Conservation (phyloP, 2,113 vertebrate species). For the Salvelinus alpinus region DNA sequence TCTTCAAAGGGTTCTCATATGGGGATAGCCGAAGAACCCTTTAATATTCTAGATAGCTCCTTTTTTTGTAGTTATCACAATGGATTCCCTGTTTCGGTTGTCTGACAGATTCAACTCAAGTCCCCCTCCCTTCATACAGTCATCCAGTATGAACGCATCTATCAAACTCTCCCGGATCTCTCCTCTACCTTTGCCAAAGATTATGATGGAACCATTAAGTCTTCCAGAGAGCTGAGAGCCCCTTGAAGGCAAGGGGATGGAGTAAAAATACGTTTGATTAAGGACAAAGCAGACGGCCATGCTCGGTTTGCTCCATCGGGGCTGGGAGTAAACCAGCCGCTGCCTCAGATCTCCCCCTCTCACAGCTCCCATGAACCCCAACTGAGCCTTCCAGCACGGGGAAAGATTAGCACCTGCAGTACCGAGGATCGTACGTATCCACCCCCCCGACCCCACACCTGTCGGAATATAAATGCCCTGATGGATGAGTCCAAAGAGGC, state of each 20-base stretch:
- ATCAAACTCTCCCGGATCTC: not conserved
- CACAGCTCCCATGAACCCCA: not conserved
- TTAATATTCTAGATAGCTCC: no score
- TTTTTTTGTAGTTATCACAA: no score
- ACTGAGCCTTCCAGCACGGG: not conserved
- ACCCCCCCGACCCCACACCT: not conserved
- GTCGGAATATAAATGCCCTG: conserved; percentile 9
- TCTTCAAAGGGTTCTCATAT: no score
- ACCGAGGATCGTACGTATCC: not conserved
- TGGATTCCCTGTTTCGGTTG: no score
- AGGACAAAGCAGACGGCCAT: conserved; percentile 6
- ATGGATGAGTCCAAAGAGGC: conserved; percentile 2
- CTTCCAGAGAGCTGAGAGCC: conserved; percentile 8
- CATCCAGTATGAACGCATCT: not conserved
- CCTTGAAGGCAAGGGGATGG: conserved; percentile 2
- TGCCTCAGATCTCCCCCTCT: conserved; percentile 1
- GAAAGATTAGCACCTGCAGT: conserved; percentile 21
- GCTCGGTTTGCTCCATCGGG: not conserved
- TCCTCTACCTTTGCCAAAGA: not conserved
- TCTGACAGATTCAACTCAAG: not conserved
- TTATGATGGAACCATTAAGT: conserved; percentile 17
- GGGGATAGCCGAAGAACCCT: no score
- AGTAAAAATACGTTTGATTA: not conserved
- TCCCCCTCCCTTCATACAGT: not conserved
- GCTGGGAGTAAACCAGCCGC: conserved; percentile 2